Evolutionary conservation across 2,113 vertebrate species (phyloP), one percentile per base, ranked within the genome.

Genomic region (Arvicanthis niloticus): DNA sequence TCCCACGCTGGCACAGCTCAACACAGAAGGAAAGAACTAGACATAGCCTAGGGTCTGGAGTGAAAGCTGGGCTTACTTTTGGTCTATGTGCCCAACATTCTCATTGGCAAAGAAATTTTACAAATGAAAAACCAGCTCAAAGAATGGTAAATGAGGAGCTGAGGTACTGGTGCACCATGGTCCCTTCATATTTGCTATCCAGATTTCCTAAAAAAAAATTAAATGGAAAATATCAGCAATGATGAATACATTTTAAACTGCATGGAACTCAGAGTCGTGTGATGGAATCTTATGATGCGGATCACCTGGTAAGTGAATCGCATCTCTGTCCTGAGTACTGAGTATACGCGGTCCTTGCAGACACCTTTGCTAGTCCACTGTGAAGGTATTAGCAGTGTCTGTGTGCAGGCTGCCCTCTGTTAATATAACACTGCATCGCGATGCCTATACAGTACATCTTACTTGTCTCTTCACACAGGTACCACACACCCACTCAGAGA

Each of bases 1-100:
- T 8, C 40, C 53, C 62, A 34, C 0, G 7, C 34, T 24, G 56
- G 67, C 56, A 89, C 87, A 65, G 68, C 9, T 56, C 0, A 3
- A 22, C 0, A 67, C 37, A 85, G 65, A 31, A 87, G 37, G 65
- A 16, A 85, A 68, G 2, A 72, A 37, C 6, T 26, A 29, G 70
- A 13, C 1, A 0, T 1, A 29, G 53, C 6, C 19, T 1, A 34
- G 37, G 24, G 37, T 4, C 13, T 37, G 40, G 34, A 60, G 62
- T 3, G 40, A 31, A 89, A 75, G 22, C 53, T 86, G 1, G 21
- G 42, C 24, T 84, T 19, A 40, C 56, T 65, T 42, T 26, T 8
- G 1, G 0, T 62, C n/a, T 85, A 0, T 40, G 42, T 65, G 51
- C 76, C 42, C 37, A 58, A 72, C 17, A 85, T 26, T 37, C 42